Base-by-base conservation (phyloP, 2,888 invertebrate species). In the Alcis repandata region DNA sequence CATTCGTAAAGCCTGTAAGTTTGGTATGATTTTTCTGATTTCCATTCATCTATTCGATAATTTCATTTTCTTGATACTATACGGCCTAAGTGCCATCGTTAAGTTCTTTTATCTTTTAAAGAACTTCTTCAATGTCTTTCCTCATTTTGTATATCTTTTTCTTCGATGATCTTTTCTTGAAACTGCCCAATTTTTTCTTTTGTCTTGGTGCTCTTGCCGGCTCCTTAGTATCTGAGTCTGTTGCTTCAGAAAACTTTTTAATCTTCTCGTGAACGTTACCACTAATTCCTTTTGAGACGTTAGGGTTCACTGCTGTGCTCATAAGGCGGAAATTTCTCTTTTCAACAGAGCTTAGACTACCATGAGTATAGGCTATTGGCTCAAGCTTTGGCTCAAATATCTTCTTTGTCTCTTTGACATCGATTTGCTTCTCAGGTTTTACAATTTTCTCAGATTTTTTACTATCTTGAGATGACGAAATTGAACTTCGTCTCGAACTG, bases 261-360 rank as follows among this genome's bases (percentile, higher is more conserved):
- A 93, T 90, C 79, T 90, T 93, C n/a, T 93, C 92, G 40, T 88
- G 85, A 0, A 93, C 94, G 69, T 89, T 92, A 0, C 92, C 91
- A 51, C 82, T 77, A 22, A 87, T 83, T 1, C 83, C 79, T 70
- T 83, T 88, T 0, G 86, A 78, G 1, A 86, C 79, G 1, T 84
- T 65, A 11, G 88, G 84, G 36, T 79, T 83, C 0, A 79, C 53
- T 15, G 75, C 68, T 1, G 84, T 83, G 7, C 70, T 79, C 69
- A 72, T 80, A 41, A 79, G 70, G 1, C 71, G 80, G 60, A 78
- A 85, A 76, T 80, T 75, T 64, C 83, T 87, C 64, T 70, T 86
- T 59, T 87, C 84, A 27, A 82, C 71, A 0, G 87, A 83, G 27
- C 79, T 81, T 6, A 80, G 71, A 67, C 82, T 85, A 0, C 77